phyloP scores from a whole-genome alignment of 2,113 vertebrate genomes.

The Strix aluco region DNA sequence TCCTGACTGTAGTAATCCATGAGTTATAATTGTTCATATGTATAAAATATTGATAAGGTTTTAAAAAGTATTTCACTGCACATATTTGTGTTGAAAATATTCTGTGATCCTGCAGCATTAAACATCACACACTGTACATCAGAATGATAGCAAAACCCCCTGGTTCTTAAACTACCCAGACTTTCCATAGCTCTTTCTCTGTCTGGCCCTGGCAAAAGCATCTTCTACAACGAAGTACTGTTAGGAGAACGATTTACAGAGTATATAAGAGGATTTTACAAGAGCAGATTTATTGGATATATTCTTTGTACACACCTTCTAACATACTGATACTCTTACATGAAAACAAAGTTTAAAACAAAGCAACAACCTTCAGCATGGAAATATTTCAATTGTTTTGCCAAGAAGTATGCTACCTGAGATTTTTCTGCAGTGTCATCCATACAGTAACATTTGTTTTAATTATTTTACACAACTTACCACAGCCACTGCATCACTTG shows the following conservation, averaged over 20 bases:
- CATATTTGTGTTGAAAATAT: background rate
- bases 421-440: background rate
- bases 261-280: background rate
- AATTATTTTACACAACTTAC: constrained; percentile 63
- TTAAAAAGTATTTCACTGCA: background rate
- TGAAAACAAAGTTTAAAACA: background rate
- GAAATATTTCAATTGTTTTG: background rate
- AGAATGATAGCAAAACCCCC: background rate
- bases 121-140: background rate
- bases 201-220: background rate
- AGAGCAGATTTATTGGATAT: background rate
- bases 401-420: background rate
- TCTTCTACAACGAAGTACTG: background rate
- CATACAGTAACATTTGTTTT: background rate
- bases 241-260: background rate
- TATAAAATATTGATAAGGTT: background rate
- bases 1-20: background rate
- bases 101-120: background rate
- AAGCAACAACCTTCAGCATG: background rate
- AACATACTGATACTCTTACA: background rate
- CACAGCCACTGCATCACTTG: constrained; percentile 85
- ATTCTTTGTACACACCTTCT: background rate
- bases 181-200: background rate
- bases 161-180: background rate
- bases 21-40: background rate